Base-by-base conservation (phyloP, 2,797 vertebrate genomes). In the Notamacropus eugenii region DNA sequence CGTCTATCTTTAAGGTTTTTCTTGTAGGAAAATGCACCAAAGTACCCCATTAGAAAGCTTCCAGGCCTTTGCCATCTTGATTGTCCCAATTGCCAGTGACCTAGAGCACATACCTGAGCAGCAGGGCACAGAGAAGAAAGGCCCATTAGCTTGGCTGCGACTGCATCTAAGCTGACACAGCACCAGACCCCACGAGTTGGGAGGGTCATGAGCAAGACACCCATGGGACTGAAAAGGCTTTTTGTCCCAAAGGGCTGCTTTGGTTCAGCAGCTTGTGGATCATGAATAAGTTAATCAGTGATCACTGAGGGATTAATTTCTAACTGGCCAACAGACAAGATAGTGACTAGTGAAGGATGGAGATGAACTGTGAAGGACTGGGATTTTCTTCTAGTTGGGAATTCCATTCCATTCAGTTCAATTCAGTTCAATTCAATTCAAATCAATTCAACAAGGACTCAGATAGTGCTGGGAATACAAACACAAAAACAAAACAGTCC, bases 271-370 rank as follows among this genome's bases (percentile, higher is more conserved):
- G 96, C 95, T 98, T 96, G 96, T 54, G 91, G 56, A 95, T 74
- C 95, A 96, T 31, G 40, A 96, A 59, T 55, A 97, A 97, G 98
- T 98, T 98, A 98, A 98, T 98, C 97, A 98, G 97, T 98, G 97
- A 98, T 96, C 55, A 90, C 46, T 29, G 24, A 54, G 93, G 96
- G 96, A 97, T 98, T 98, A 98, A 98, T 97, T 97, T 97, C 58
- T 98, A 98, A 98, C 97, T 10, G 95, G 96, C 94, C 93, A 92
- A 95, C 95, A 97, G 97, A 98, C 98, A 98, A 98, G 98, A 98
- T 97, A 98, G 92, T 96, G 96, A 95, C 93, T 96, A 96, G 0
- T 91, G 93, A 28, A 94, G 96, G 95, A 90, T 90, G 90, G 96
- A 96, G 95, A 91, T 97, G 98, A 97, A 97, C 97, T 98, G 97